Base-by-base conservation (phyloP, 2,797 vertebrate genomes). In the Characodon lateralis region DNA sequence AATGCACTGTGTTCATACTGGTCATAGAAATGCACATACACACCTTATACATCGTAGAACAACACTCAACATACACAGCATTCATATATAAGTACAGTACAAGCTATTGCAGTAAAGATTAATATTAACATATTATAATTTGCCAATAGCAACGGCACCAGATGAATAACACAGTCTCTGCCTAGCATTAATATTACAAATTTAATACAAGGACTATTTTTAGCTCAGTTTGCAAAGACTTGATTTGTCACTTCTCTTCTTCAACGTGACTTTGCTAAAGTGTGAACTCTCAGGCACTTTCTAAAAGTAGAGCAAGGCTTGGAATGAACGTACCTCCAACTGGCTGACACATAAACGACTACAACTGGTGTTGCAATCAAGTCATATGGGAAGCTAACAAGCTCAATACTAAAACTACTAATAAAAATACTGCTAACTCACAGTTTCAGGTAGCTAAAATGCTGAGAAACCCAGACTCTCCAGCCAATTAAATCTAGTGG, bases 251-350 rank as follows among this genome's bases (percentile, higher is more conserved):
- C 79, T 75, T 72, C 70, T 89, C 77, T 82, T 85, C 77, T 69
- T 84, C 82, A 74, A 74, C 14, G 66, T 73, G 79, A 86, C 88
- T 92, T 78, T 73, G 78, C 74, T 87, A 77, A 83, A 87, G 84
- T 75, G 85, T 87, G 85, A 84, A 87, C 96, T 96, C 96, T 97
- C 96, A 98, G 97, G 97, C 97, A 97, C 97, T 98, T 98, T 96
- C 96, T 95, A 96, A 96, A 88, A 85, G 90, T 79, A 85, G 87
- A 86, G 83, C 88, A 88, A 93, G 93, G 94, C 85, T 92, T 88
- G 78, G 78, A 89, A 87, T 89, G 82, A 55, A 82, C 85, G 82
- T 77, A 91, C 85, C 89, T 89, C 82, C 66, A 82, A 86, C 81
- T 86, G 81, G 79, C 86, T 73, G 84, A 88, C 80, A 89, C 84